Base-by-base conservation (phyloP, 2,888 invertebrate species). In the Cremastinae sp. region DNA sequence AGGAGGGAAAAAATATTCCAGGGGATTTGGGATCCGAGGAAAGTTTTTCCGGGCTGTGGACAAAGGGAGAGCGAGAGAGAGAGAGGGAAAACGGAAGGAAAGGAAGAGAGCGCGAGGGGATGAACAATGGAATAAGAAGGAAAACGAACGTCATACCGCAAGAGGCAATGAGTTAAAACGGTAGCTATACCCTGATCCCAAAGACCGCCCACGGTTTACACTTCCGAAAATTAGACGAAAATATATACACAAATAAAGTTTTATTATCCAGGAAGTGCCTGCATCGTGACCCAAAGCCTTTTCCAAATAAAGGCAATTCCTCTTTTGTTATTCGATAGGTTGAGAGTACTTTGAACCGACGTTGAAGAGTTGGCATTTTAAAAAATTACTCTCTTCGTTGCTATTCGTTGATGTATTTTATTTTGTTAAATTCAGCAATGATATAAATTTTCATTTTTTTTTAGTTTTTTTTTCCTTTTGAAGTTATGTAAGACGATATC, bases 141-240 rank as follows among this genome's bases (percentile, higher is more conserved):
- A 59, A 55, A 71, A 37, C 35, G 72, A 65, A 56, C 45, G 66
- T 43, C 53, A 62, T 8, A 69, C 74, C 74, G 69, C 76, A 74
- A 53, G 64, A 72, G 69, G 69, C 76, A 74, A 61, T 53, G 74
- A 74, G 76, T 76, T 74, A 74, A 28, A 76, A 76, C 76, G 76
- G 76, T 73, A 74, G 76, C 69, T 55, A 39, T n/a, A 45, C 47
- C n/a, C 22, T 37, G 65, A 59, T 39, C 61, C 58, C 69, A 45
- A 14, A 22, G 64, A 58, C 69, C 64, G 74, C 76, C 69, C 74
- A 74, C 69, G 53, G 62, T 49, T 66, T 59, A 45, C 41, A 51
- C 66, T 75, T 66, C 62, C 66, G 56, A 56, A 35, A 37, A 20
- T 66, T 39, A 16, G 16, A 53, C 9, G 20, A n/a, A 20, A 3